phyloP scores from a whole-genome alignment of 2,888 invertebrate species.

The Ommatoiulus sabulosus region DNA sequence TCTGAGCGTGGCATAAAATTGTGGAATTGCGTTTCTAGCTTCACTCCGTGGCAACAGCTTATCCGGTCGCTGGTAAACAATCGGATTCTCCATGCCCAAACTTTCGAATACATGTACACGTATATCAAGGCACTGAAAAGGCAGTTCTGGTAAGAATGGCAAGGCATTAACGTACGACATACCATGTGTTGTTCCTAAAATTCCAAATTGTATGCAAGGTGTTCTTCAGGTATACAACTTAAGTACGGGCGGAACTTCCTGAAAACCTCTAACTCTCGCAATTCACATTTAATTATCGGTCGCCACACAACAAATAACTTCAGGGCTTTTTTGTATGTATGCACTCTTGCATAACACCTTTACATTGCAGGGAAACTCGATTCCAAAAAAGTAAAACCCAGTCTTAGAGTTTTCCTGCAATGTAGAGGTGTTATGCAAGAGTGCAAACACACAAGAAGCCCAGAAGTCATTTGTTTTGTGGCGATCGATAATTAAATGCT shows the following conservation, averaged over 20 bases:
- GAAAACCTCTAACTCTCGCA: not conserved
- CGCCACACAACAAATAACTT: too few species aligned
- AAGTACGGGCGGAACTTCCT: not conserved
- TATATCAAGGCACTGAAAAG: slow-evolving; percentile 23
- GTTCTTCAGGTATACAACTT: not conserved
- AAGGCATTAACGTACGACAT: not conserved
- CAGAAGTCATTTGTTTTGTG: too few species aligned
- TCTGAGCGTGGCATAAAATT: slow-evolving; percentile 42
- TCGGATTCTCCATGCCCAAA: not conserved
- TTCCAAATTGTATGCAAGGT: slow-evolving; percentile 18
- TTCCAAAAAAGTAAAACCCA: too few species aligned
- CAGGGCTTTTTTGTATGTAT: too few species aligned
- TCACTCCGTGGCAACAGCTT: not conserved
- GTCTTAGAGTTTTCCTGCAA: too few species aligned
- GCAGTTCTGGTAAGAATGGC: not conserved
- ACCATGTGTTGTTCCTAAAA: slow-evolving; percentile 49
- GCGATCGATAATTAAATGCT: too few species aligned
- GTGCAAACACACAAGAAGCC: too few species aligned
- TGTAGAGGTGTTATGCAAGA: too few species aligned
- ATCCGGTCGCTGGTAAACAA: slow-evolving; percentile 30
- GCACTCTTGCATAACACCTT: too few species aligned
- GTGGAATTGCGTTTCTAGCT: not conserved
- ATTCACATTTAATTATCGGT: too few species aligned
- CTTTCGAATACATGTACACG: too few species aligned
- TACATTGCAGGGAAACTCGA: too few species aligned